Evolutionary conservation across 2,888 invertebrate species (phyloP).

Genomic region (Hoplodrina blanda): DNA sequence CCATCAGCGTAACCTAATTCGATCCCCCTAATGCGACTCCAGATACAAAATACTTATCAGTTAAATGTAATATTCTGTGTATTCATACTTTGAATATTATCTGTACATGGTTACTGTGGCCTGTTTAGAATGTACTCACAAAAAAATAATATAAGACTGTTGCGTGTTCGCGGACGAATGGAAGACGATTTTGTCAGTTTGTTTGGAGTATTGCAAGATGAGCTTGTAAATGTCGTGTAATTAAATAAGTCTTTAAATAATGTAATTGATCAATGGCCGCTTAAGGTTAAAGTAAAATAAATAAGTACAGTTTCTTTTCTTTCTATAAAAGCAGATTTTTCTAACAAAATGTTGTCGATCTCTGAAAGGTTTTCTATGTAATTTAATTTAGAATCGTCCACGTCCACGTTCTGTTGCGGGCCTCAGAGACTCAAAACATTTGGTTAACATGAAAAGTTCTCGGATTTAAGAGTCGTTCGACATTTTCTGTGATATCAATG

Average conservation of each 20-base stretch:
- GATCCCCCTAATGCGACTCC: slow-evolving; percentile 36
- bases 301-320: neutral
- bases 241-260: too few species aligned
- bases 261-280: too few species aligned
- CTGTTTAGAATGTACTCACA: slow-evolving; percentile 17
- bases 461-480: slow-evolving; percentile 20
- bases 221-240: too few species aligned
- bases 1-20: slow-evolving; percentile 47
- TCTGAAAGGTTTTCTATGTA: slow-evolving; percentile 64
- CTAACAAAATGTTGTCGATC: slow-evolving; percentile 52
- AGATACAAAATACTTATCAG: slow-evolving; percentile 54
- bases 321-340: slow-evolving; percentile 42
- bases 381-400: slow-evolving; percentile 58
- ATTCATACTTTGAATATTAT: slow-evolving; percentile 34
- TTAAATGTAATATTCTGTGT: slow-evolving; percentile 39
- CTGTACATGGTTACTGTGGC: neutral
- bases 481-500: slow-evolving; percentile 23
- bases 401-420: slow-evolving; percentile 14
- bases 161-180: too few species aligned
- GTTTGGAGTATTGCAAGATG: too few species aligned
- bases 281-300: too few species aligned
- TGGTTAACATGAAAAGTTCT: slow-evolving; percentile 53
- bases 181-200: too few species aligned
- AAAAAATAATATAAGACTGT: slow-evolving; percentile 25
- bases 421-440: slow-evolving; percentile 44